phyloP scores from a whole-genome alignment of 2,113 vertebrate species.

The Chaenogobius annularis region DNA sequence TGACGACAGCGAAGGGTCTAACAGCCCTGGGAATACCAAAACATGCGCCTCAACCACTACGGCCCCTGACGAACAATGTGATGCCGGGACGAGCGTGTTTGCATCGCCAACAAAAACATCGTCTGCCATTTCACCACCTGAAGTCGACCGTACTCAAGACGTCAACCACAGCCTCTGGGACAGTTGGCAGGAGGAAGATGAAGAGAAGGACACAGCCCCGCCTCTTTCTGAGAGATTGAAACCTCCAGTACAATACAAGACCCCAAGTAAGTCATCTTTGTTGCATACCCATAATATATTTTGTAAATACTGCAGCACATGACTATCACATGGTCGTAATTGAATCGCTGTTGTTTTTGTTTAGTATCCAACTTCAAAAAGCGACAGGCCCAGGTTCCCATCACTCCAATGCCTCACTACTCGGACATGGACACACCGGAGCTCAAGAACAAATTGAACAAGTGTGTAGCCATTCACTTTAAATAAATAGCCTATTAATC shows the following conservation, averaged over 20 bases:
- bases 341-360: constrained; percentile 13
- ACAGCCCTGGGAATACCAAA: not conserved
- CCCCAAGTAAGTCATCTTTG: constrained; percentile 75
- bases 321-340: not conserved
- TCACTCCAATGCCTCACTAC: constrained; percentile 89
- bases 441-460: constrained; percentile 88
- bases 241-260: constrained; percentile 60
- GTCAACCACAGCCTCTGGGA: constrained; percentile 73
- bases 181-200: constrained; percentile 76
- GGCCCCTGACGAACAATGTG: not conserved
- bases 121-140: constrained; percentile 13
- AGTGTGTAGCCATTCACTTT: constrained; percentile 70
- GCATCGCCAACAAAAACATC: not conserved
- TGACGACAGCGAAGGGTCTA: constrained; percentile 57
- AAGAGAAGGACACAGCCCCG: constrained; percentile 58
- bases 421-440: constrained; percentile 94
- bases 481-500: not conserved
- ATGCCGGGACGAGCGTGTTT: not conserved
- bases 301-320: not conserved
- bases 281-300: not conserved
- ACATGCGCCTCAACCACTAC: constrained; percentile 5
- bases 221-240: constrained; percentile 73
- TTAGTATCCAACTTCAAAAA: constrained; percentile 68
- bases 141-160: not conserved
- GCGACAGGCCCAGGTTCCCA: constrained; percentile 70